Conservation (phyloP, 2,113 vertebrate genomes). For the Trinectes maculatus region DNA sequence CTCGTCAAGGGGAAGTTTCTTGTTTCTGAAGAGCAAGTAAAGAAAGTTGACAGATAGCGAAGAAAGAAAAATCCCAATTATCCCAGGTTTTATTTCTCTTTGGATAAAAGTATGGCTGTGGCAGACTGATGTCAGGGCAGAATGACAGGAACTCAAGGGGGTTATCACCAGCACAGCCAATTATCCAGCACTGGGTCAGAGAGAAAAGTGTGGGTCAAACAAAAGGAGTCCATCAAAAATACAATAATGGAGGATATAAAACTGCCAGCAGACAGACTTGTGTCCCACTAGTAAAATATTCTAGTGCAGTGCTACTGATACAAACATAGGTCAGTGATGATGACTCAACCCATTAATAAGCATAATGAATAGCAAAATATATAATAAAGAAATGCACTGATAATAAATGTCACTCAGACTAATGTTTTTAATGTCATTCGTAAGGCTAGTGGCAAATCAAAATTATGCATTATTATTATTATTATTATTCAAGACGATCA, state of each 20-base stretch:
- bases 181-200: conserved; percentile 66
- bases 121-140: conserved; percentile 65
- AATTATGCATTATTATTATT: neutral
- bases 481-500: too few species aligned
- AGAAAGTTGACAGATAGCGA: conserved; percentile 35
- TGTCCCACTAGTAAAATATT: conserved; percentile 37
- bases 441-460: neutral
- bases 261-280: conserved; percentile 35
- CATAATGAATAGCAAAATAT: conserved; percentile 4
- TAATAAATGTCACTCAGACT: neutral
- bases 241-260: conserved; percentile 61
- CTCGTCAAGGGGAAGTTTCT: conserved; percentile 41
- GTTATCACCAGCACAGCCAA: conserved; percentile 74
- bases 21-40: conserved; percentile 29
- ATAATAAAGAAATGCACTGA: neutral
- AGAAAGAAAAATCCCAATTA: conserved; percentile 65
- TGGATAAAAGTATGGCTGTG: conserved; percentile 42
- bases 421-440: neutral
- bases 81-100: conserved; percentile 61
- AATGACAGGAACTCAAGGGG: conserved; percentile 67
- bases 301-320: neutral
- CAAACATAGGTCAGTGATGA: neutral
- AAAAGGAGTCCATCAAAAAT: conserved; percentile 68
- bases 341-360: conserved; percentile 1
- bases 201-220: conserved; percentile 61